Conservation (phyloP, 1,140 invertebrate genomes). For the Drosophila bipectinata region DNA sequence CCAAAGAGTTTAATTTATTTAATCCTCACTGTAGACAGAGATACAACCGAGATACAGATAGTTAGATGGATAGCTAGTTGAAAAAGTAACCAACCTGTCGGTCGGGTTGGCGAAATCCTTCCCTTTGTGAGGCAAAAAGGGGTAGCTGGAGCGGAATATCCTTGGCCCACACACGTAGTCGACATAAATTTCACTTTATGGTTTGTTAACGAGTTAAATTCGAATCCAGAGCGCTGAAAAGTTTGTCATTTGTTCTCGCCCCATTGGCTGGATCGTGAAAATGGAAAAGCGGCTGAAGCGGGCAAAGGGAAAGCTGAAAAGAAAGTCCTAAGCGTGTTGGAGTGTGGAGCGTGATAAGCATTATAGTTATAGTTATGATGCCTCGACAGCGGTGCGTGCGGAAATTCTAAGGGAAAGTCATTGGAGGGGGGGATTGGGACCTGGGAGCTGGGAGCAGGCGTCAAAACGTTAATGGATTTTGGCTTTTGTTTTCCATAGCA, state of each 20-base stretch:
- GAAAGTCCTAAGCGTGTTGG: conserved; percentile 56
- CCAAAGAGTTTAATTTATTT: not conserved
- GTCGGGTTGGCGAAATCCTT: conserved; percentile 6
- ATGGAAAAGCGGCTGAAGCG: conserved; percentile 18
- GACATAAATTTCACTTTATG: conserved; percentile 81
- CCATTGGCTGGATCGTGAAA: conserved; percentile 54
- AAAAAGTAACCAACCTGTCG: conserved; percentile 22
- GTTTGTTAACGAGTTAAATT: conserved; percentile 82
- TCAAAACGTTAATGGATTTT: conserved; percentile 59
- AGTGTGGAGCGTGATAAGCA: conserved; percentile 77
- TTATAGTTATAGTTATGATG: conserved; percentile 67
- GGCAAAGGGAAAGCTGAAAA: not conserved
- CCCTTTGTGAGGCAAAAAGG: not conserved
- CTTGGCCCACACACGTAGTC: conserved; percentile 70
- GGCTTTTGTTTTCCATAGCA: conserved; percentile 50
- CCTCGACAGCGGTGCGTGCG: conserved; percentile 30
- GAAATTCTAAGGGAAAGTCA: conserved; percentile 5
- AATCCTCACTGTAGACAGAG: conserved; percentile 1
- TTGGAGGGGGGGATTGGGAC: conserved; percentile 9
- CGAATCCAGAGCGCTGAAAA: conserved; percentile 74
- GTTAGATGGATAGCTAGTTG: conserved; percentile 23
- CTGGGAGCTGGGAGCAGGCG: conserved; percentile 7
- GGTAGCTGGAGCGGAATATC: not conserved
- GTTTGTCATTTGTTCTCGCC: conserved; percentile 71
- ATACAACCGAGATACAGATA: conserved; percentile 22